phyloP scores from a whole-genome alignment of 2,888 invertebrate species.

The Campoplex nolae region DNA sequence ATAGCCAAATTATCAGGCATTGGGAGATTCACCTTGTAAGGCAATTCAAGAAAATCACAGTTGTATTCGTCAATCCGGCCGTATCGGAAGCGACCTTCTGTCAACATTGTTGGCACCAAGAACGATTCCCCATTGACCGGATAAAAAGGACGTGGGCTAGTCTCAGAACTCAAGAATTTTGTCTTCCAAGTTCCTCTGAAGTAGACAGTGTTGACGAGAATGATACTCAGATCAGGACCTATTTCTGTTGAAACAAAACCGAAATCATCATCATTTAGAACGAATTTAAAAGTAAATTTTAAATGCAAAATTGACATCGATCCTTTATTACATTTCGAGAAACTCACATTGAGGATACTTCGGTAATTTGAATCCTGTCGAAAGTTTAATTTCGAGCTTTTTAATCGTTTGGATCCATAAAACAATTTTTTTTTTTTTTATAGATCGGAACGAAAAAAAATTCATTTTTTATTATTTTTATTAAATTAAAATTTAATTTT shows the following conservation, averaged over 20 bases:
- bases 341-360: too few species aligned
- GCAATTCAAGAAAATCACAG: not conserved
- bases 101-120: not conserved
- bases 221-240: not conserved
- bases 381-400: too few species aligned
- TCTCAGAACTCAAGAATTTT: not conserved
- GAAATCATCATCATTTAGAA: too few species aligned
- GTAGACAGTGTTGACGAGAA: constrained; percentile 7
- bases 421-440: too few species aligned
- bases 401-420: too few species aligned
- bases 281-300: too few species aligned
- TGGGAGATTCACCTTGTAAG: not conserved
- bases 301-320: too few species aligned
- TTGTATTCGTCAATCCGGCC: not conserved
- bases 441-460: too few species aligned
- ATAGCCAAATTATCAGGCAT: not conserved
- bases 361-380: too few species aligned
- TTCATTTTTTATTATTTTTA: too few species aligned
- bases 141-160: not conserved
- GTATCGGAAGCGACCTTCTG: not conserved
- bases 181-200: constrained; percentile 2
- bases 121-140: not conserved
- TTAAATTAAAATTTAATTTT: too few species aligned
- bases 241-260: not conserved
- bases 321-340: too few species aligned